Percentiles rank a stretch among this genome's conserved stretches.
Conservation (phyloP, 2,113 vertebrate genomes). For the Podarcis muralis region DNA sequence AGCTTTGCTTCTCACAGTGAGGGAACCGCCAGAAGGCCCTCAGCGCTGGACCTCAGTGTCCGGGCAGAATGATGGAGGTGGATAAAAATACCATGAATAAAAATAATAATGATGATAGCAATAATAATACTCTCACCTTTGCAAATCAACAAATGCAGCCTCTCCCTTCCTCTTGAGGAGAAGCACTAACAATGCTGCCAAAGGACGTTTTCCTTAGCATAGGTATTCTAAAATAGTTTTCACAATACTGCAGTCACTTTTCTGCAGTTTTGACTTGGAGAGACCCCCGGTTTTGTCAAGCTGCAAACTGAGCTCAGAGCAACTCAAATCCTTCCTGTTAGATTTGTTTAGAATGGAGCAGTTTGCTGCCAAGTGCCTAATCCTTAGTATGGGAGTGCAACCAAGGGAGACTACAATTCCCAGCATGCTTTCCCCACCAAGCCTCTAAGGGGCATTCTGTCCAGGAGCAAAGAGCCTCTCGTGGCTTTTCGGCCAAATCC, state of each 20-base stretch:
- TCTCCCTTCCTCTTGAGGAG: not conserved
- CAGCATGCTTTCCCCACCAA: not conserved
- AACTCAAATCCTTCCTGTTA: not conserved
- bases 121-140: not conserved
- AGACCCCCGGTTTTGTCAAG: not conserved
- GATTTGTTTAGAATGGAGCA: conserved; percentile 54
- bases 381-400: conserved; percentile 48
- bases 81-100: not conserved
- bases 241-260: not conserved
- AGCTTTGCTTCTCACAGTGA: no score
- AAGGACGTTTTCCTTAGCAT: not conserved
- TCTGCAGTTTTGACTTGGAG: not conserved
- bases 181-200: not conserved
- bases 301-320: not conserved
- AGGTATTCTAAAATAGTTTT: not conserved
- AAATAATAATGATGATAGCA: no score
- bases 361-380: conserved; percentile 13
- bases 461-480: not conserved
- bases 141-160: not conserved
- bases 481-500: not conserved
- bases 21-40: no score
- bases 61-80: no score
- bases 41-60: no score
- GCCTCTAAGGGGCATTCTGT: not conserved
- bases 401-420: conserved; percentile 42